These are phyloP conservation scores for Pachyrhynchus sulphureomaculatus DNA, from an alignment of 1,140 invertebrate genomes.

Conservation along the genomic window DNA sequence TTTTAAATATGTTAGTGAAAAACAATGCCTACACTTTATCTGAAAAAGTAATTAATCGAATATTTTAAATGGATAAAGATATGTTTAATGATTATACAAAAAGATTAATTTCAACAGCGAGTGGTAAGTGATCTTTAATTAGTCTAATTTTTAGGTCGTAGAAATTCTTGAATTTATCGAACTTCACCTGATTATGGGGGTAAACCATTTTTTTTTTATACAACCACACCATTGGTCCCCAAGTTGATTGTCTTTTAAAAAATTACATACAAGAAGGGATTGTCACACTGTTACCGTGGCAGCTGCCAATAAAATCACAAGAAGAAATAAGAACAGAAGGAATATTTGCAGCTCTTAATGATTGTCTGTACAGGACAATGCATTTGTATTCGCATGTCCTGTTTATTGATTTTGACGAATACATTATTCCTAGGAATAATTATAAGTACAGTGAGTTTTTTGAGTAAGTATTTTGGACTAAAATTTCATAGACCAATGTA, in stretches of 20 bases:
- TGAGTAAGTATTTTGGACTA: no score
- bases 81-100: no score
- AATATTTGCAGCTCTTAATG: conserved; percentile 88
- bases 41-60: no score
- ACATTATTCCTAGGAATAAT: conserved; percentile 80
- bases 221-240: conserved; percentile 82
- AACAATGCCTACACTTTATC: no score
- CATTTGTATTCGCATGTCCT: conserved; percentile 76
- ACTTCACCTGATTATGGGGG: conserved; percentile 82
- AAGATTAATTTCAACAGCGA: no score
- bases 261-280: conserved; percentile 57
- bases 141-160: conserved; percentile 56
- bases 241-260: conserved; percentile 74
- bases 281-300: conserved; percentile 84
- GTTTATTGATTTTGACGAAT: conserved; percentile 89
- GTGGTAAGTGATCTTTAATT: not conserved
- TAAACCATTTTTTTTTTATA: conserved; percentile 89
- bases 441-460: conserved; percentile 65
- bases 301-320: conserved; percentile 84
- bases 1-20: no score
- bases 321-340: conserved; percentile 91
- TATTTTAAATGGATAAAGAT: no score
- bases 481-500: no score
- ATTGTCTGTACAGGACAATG: conserved; percentile 90
- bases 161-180: conserved; percentile 92